Base-by-base conservation (phyloP, 1,140 invertebrate genomes). In the Bombus confusus region DNA sequence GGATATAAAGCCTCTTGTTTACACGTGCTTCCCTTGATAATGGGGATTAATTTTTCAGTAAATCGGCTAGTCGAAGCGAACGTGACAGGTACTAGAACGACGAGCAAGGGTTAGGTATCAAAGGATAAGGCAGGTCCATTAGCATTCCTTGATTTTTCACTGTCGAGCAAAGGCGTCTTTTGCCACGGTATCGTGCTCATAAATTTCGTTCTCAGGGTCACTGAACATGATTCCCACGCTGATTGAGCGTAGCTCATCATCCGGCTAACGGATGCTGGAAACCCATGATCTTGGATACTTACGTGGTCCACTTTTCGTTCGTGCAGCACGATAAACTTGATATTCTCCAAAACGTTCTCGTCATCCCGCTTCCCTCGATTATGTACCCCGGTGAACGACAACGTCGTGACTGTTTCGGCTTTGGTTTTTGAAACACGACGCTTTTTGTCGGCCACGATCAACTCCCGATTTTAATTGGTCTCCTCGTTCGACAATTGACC, bases 221-320 rank as follows among this genome's bases (percentile, higher is more conserved):
- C 75, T 31, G 52, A 69, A 41, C 88, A 68, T 31, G 79, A 72
- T 90, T 90, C 89, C 86, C 88, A 90, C 81, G 86, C 83, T 87
- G 83, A 90, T 90, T 84, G 88, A 86, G 71, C 83, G 43, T 76
- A 85, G 64, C 9, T 2, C 69, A 52, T 52, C 47, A 52, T 34
- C 57, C 71, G 75, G 64, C 78, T 89, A 89, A 87, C 86, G 88
- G 88, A 76, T 62, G 39, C 68, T 83, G 83, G 82, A 87, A 89
- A 87, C 59, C 76, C 47, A 76, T 85, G 82, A 90, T 90, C 76
- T 79, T 79, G 82, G 66, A 72, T 84, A 90, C 85, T 89, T 87
- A 85, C 88, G 89, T 78, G 89, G 80, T 83, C 79, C 80, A 90
- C 86, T 87, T 90, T 90, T 85, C 79, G 75, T 79, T 89, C 88